Percentiles rank a stretch among this genome's conserved stretches.
Conservation (phyloP, 2,797 vertebrate species). For the Acomys russatus region DNA sequence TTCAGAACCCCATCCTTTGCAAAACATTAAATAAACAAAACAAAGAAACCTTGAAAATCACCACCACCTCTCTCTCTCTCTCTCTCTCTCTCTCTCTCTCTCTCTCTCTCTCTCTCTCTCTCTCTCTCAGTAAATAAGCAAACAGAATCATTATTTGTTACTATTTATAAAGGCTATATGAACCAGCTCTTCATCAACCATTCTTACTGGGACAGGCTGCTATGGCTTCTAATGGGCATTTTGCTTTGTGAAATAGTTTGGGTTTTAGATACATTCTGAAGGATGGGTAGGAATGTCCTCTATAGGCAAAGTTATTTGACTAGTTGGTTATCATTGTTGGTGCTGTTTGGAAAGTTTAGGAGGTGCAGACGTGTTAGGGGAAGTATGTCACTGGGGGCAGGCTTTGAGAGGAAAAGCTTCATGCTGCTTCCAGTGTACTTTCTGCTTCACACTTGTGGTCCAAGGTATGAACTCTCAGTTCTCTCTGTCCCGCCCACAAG, state of each 20-base stretch:
- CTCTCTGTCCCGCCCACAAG: not conserved
- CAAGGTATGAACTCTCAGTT: not conserved
- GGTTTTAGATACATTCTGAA: not conserved
- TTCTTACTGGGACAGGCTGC: not conserved
- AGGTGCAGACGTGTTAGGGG: not conserved
- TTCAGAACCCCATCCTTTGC: constrained; percentile 1
- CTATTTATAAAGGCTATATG: not conserved
- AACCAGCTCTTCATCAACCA: constrained; percentile 12
- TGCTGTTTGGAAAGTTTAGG: not conserved
- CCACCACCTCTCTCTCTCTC: too few relatives aligned
- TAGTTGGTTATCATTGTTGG: not conserved
- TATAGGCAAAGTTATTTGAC: not conserved
- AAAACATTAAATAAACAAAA: not conserved
- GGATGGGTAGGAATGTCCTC: not conserved
- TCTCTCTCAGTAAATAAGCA: not conserved
- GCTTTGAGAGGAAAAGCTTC: not conserved
- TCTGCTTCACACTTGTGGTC: not conserved
- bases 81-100: too few relatives aligned
- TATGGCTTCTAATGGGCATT: not conserved
- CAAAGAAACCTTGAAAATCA: too few relatives aligned
- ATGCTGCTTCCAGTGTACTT: not conserved
- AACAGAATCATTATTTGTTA: not conserved
- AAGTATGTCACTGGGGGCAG: not conserved
- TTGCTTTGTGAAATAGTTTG: constrained; percentile 27
- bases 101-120: too few relatives aligned